Evolutionary conservation across 2,888 invertebrate species (phyloP), one percentile per base, ranked within the genome.

Genomic region (Tenthredo livida): DNA sequence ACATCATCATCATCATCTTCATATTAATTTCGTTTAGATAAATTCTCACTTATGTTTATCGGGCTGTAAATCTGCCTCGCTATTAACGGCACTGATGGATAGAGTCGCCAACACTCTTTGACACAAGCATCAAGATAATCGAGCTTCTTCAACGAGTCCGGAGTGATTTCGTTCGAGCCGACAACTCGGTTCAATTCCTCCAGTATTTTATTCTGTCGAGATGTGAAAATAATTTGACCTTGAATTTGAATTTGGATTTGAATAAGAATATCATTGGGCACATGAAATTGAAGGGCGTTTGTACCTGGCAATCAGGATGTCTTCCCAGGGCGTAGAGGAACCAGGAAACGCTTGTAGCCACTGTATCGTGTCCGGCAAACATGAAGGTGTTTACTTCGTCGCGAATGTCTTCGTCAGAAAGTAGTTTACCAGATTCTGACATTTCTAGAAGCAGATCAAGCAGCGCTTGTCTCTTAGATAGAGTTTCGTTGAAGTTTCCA

Each of bases 331-430:
- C 91, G 86, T 95, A 94, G 9, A 95, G 90, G 12, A 94, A 92
- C 95, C 95, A 96, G 84, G 93, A 93, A 73, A 95, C 91, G 15
- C 94, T 95, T 1, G 94, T 94, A 0, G 95, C 94, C 0, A 95
- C 94, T 0, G 95, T 95, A 87, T 95, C 95, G 88, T 95, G 95
- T 4, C 95, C 95, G 91, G 93, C 92, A 77, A 91, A 93, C 91
- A 93, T 92, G 80, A 94, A 93, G 1, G 93, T 94, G 85, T 94
- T 92, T 0, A 93, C 93, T 86, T 94, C 93, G 25, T 94, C 93
- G 1, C 90, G 89, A 84, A 93, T 91, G 72, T 93, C 93, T 3
- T 87, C 85, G 83, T 93, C 92, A 3, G 91, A 88, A 3, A 93
- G 89, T 1, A 87, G 58, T 0, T 89, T 88, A 0, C 94, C 94